Evolutionary conservation across 1,140 invertebrate genomes (phyloP).

Genomic region (Macrobrachium nipponense): DNA sequence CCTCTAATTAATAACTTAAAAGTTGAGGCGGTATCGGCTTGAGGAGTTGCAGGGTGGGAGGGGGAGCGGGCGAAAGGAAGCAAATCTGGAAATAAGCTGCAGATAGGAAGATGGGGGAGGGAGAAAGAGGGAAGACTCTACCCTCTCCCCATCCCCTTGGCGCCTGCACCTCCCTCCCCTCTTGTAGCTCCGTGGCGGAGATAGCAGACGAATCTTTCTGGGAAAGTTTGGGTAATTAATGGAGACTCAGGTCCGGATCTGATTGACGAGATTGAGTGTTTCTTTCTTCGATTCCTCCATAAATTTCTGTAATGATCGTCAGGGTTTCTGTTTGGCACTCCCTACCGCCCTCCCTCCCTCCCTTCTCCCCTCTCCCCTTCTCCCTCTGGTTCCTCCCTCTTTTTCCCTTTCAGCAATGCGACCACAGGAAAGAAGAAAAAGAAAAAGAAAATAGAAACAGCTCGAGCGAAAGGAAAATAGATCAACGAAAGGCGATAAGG

Average conservation of each 20-base stretch:
- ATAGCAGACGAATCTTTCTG: not conserved
- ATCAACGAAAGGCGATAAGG: not conserved
- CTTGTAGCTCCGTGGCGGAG: no score
- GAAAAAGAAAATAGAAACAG: not conserved
- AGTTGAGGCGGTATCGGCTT: no score
- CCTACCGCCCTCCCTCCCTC: not conserved
- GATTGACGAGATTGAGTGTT: conserved; percentile 44
- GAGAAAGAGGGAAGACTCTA: not conserved
- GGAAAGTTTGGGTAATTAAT: conserved; percentile 30
- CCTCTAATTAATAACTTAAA: not conserved
- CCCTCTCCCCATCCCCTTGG: not conserved
- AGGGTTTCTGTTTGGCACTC: not conserved
- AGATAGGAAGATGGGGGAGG: no score
- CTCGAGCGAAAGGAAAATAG: not conserved
- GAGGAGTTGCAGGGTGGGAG: no score
- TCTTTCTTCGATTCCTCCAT: conserved; percentile 39
- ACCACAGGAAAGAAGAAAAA: not conserved
- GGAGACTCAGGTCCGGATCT: conserved; percentile 30
- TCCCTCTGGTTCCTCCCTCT: not conserved
- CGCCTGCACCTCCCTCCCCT: not conserved
- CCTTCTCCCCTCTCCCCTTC: not conserved
- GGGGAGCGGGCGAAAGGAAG: no score
- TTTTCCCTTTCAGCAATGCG: not conserved
- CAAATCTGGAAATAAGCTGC: no score
- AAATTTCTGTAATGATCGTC: conserved; percentile 49